Percentiles rank a stretch among this genome's conserved stretches.
Conservation (phyloP, 2,113 vertebrate genomes). For the Clarias gariepinus region DNA sequence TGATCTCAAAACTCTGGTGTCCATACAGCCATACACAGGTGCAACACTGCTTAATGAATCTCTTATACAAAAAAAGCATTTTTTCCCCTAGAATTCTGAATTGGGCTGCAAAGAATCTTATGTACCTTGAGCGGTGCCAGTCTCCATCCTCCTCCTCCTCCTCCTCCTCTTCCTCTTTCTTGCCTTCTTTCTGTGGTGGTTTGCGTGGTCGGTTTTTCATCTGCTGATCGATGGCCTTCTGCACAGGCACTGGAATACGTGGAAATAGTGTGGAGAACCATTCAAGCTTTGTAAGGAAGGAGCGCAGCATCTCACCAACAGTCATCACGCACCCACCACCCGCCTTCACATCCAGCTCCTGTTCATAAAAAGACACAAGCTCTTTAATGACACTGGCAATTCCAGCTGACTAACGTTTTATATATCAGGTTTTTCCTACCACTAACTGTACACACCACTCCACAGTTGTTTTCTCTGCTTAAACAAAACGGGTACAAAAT, state of each 20-base stretch:
- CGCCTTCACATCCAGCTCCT: constrained; percentile 98
- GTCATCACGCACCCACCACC: constrained; percentile 98
- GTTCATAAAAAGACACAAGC: constrained; percentile 58
- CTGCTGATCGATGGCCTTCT: constrained; percentile 94
- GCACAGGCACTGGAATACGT: constrained; percentile 96
- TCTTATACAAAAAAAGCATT: not conserved
- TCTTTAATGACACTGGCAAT: constrained; percentile 12
- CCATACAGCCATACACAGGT: not conserved
- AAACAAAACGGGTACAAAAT: not conserved
- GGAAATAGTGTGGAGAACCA: constrained; percentile 99
- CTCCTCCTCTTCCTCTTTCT: constrained; percentile 76
- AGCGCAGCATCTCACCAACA: constrained; percentile 96
- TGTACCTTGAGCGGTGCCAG: constrained; percentile 85
- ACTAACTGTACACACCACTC: not conserved
- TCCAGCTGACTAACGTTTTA: constrained; percentile 14
- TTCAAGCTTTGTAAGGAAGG: constrained; percentile 96
- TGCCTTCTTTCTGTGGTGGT: constrained; percentile 80
- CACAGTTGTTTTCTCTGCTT: not conserved
- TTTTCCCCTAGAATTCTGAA: not conserved
- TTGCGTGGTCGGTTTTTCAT: constrained; percentile 94
- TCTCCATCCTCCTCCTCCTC: constrained; percentile 79
- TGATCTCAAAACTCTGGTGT: not conserved
- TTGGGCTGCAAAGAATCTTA: not conserved
- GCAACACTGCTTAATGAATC: too few relatives aligned
- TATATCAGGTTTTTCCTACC: not conserved